phyloP scores from a whole-genome alignment of 2,113 vertebrate genomes.

The Pterocles burchelli region DNA sequence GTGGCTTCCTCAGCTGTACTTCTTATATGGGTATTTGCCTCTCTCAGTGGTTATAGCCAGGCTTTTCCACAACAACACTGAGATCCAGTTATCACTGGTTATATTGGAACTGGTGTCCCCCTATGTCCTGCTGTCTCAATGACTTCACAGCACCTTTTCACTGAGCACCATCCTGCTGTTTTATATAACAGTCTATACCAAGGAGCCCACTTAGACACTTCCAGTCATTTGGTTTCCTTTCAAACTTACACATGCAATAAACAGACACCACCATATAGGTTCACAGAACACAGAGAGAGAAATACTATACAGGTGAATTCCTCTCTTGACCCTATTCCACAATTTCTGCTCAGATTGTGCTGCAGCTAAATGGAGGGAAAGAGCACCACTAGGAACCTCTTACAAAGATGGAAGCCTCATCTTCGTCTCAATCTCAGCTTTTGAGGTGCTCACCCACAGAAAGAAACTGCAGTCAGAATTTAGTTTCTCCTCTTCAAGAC shows the following conservation, averaged over 20 bases:
- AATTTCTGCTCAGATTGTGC: not conserved
- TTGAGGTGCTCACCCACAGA: not conserved
- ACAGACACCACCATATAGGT: not conserved
- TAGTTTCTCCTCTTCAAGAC: not conserved
- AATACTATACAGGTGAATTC: not conserved
- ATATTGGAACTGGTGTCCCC: not conserved
- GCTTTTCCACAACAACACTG: not conserved
- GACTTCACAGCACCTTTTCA: not conserved
- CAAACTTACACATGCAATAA: not conserved
- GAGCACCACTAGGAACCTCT: fast-evolving
- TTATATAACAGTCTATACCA: not conserved
- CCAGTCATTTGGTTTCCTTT: not conserved
- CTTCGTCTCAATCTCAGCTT: not conserved
- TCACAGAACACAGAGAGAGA: not conserved
- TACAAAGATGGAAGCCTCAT: not conserved
- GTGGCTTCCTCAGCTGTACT: not conserved
- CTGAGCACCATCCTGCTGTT: not conserved
- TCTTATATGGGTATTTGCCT: not conserved
- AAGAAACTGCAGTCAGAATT: not conserved
- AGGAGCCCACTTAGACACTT: not conserved
- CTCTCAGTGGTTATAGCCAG: not conserved
- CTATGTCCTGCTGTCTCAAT: not conserved
- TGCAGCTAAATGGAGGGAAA: not conserved
- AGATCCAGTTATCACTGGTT: not conserved
- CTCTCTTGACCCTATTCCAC: not conserved